These are phyloP conservation scores for Sebastiscus albofasciatus DNA, from an alignment of 2,797 vertebrate species.

Conservation along the genomic window DNA sequence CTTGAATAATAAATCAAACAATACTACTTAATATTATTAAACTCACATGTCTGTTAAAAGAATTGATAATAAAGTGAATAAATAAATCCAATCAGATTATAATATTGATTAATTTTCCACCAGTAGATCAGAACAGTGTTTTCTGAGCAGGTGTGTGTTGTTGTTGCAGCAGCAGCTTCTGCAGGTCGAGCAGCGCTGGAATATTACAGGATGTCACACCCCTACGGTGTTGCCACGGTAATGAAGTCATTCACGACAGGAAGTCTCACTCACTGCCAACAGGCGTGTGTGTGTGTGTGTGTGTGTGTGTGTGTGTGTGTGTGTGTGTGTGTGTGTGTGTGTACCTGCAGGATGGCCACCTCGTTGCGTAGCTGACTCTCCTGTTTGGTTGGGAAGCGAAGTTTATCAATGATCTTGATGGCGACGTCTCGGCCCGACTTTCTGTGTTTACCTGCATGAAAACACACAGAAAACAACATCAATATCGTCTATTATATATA, in stretches of 20 bases:
- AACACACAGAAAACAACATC: neutral
- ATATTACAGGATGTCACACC: conserved; percentile 64
- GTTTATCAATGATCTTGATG: conserved; percentile 98
- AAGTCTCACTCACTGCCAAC: conserved; percentile 41
- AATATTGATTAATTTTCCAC: too few species aligned
- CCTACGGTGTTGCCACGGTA: conserved; percentile 64
- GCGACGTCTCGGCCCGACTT: conserved; percentile 97
- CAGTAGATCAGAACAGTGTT: neutral
- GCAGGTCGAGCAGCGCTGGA: conserved; percentile 46
- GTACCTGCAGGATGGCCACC: conserved; percentile 97
- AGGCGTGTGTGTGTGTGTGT: neutral
- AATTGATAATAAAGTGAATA: neutral
- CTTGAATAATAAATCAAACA: too few species aligned
- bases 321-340: conserved; percentile 33
- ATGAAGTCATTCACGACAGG: conserved; percentile 59
- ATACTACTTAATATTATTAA: too few species aligned
- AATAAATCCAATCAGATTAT: neutral
- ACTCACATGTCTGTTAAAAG: neutral
- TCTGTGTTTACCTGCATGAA: conserved; percentile 90
- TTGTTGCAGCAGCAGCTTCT: neutral
- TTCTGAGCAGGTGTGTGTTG: conserved; percentile 1
- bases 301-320: conserved; percentile 28
- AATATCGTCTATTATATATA: neutral
- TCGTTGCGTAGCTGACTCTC: conserved; percentile 98
- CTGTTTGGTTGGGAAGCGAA: conserved; percentile 97